Evolutionary conservation across 2,797 vertebrate genomes (phyloP).

Genomic region (Spinibarbus caldwelli): DNA sequence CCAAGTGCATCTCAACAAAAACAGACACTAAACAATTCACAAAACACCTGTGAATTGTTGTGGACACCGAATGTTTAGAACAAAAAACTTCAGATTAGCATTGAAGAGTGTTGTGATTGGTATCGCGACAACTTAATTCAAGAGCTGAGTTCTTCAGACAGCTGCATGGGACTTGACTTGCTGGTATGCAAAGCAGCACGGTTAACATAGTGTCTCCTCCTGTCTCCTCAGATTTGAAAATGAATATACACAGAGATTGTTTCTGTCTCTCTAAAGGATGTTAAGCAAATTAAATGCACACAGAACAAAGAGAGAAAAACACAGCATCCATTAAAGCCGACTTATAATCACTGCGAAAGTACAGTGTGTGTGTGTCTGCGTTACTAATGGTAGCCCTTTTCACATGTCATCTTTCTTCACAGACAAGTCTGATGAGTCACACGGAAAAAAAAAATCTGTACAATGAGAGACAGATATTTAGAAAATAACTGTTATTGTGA

Average conservation of each 20-base stretch:
- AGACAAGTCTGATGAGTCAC: constrained; percentile 18
- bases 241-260: not conserved
- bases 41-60: not conserved
- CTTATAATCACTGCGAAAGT: constrained; percentile 18
- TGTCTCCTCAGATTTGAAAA: not conserved
- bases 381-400: constrained; percentile 13
- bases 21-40: not conserved
- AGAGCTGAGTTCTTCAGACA: not conserved
- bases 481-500: constrained; percentile 44
- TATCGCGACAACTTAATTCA: not conserved
- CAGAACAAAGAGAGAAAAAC: not conserved
- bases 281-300: constrained; percentile 11
- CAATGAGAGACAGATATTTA: constrained; percentile 16
- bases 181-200: constrained; percentile 6
- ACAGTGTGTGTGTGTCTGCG: not conserved
- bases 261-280: not conserved
- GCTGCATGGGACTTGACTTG: constrained; percentile 6
- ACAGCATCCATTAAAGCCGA: constrained; percentile 10
- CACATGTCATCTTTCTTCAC: constrained; percentile 1
- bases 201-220: not conserved
- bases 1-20: not conserved
- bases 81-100: not conserved
- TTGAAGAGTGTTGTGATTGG: not conserved
- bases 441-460: not conserved
- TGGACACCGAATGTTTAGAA: not conserved